A percentile compares a stretch with the other conserved stretches of the same genome.
These are phyloP conservation scores for Pterostichus niger DNA, from an alignment of 2,888 invertebrate genomes.

Conservation along the genomic window DNA sequence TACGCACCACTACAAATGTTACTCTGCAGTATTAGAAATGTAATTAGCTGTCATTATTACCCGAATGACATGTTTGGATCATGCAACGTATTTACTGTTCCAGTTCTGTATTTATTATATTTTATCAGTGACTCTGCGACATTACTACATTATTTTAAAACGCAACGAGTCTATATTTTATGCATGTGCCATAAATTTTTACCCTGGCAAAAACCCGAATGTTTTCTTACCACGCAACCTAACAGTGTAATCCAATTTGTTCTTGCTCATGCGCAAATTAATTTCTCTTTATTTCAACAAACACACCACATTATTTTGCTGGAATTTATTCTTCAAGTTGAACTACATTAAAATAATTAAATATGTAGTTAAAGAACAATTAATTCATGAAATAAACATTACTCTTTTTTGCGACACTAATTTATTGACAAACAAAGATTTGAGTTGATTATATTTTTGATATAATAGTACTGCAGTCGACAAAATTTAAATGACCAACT, in stretches of 20 bases:
- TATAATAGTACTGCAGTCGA: too few species aligned
- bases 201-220: conserved; percentile 47
- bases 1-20: too few species aligned
- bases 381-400: too few species aligned
- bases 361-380: too few species aligned
- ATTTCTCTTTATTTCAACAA: neutral
- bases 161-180: conserved; percentile 63
- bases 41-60: conserved; percentile 42
- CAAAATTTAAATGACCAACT: too few species aligned
- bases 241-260: conserved; percentile 55
- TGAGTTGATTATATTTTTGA: too few species aligned
- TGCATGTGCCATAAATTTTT: conserved; percentile 61
- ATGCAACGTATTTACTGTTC: conserved; percentile 12
- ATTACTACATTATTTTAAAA: conserved; percentile 57
- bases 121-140: conserved; percentile 40
- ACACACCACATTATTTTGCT: neutral
- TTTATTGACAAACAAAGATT: too few species aligned
- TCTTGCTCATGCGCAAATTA: conserved; percentile 5
- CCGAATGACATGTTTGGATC: conserved; percentile 5
- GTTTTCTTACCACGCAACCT: conserved; percentile 57
- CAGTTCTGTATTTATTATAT: conserved; percentile 37
- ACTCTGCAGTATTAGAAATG: conserved; percentile 4
- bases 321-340: too few species aligned
- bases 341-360: too few species aligned
- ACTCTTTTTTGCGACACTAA: too few species aligned